These are phyloP conservation scores for Cossypha dichroa DNA, from an alignment of 2,797 vertebrate genomes.

Conservation along the genomic window DNA sequence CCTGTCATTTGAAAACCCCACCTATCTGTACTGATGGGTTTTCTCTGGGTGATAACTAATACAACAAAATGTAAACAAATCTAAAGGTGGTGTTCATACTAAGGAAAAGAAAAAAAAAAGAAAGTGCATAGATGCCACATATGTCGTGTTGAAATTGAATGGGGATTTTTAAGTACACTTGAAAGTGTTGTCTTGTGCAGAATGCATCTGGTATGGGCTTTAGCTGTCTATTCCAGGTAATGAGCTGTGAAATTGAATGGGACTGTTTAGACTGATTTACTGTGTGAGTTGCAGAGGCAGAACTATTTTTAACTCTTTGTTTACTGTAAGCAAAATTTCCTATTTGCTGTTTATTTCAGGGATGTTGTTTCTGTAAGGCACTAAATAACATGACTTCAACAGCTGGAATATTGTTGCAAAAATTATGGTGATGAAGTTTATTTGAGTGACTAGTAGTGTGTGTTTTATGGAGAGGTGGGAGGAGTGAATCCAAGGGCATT, in stretches of 20 bases:
- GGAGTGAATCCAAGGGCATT: background rate
- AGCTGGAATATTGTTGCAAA: background rate
- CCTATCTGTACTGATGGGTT: background rate
- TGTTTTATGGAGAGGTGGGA: background rate
- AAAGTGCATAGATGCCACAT: background rate
- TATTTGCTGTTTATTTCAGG: background rate
- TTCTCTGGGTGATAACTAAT: background rate
- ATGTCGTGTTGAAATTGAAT: background rate
- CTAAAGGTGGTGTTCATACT: background rate
- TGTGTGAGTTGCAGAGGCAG: background rate
- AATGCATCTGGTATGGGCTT: background rate
- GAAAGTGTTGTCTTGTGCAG: background rate
- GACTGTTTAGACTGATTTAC: background rate
- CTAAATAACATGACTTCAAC: background rate
- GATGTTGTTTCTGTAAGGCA: background rate
- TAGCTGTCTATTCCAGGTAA: conserved; percentile 1
- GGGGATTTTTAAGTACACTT: background rate
- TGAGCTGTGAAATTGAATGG: conserved; percentile 45
- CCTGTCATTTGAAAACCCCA: background rate
- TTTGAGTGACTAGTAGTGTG: background rate
- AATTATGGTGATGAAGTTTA: background rate
- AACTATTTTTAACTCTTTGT: background rate
- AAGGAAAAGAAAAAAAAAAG: background rate
- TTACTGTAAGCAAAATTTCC: background rate
- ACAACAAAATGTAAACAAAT: background rate